These are phyloP conservation scores for Bathynomus jamesi DNA, from an alignment of 1,140 invertebrate species.

Conservation along the genomic window DNA sequence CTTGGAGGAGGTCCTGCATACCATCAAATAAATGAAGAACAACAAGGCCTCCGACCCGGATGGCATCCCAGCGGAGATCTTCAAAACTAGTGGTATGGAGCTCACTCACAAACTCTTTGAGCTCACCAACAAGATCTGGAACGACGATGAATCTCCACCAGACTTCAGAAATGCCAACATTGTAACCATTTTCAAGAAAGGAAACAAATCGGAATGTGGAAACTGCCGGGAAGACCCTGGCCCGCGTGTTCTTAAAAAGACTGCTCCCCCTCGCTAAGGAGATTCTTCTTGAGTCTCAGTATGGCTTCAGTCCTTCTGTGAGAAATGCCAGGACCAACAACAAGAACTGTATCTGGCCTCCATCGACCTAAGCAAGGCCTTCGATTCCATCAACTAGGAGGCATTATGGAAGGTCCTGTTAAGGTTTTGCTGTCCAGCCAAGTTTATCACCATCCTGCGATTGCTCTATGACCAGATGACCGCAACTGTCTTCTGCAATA, in stretches of 20 bases:
- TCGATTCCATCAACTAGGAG: too few relatives aligned
- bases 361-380: background rate
- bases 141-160: background rate
- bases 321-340: background rate
- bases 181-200: background rate
- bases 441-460: too few relatives aligned
- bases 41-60: background rate
- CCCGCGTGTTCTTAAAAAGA: background rate
- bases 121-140: background rate
- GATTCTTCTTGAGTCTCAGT: background rate
- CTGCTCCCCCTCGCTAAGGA: background rate
- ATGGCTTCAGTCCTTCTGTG: background rate
- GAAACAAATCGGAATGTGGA: conserved; percentile 4
- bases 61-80: background rate
- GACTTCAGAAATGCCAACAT: background rate
- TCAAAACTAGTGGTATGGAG: background rate
- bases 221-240: conserved; percentile 3
- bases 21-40: background rate
- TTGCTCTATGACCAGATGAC: too few relatives aligned
- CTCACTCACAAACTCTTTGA: background rate
- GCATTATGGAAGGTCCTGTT: too few relatives aligned
- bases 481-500: too few relatives aligned
- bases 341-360: background rate
- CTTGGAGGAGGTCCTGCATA: background rate
- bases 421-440: too few relatives aligned